Evolutionary conservation across 37 sponge, comb jelly and placozoan genomes (phyloP), one percentile per base, ranked within the genome.

Genomic region (Ianthella basta): DNA sequence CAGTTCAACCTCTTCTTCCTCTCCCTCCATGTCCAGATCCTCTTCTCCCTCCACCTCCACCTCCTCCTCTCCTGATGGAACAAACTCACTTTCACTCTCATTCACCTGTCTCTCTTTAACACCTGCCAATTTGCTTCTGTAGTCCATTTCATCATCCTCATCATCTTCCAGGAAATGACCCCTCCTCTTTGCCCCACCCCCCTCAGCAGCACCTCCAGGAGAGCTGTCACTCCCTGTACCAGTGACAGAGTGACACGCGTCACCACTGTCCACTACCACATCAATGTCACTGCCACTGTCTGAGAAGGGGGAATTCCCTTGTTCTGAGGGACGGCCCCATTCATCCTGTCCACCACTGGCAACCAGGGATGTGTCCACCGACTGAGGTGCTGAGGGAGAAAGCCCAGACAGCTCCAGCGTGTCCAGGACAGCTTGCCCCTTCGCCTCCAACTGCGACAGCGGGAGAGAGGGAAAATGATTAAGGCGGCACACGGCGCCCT

Each of bases 81-180:
- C 86, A 33, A 80, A 89, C 27, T 85, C 90, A 85, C 82, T 89
- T 55, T 69, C 75, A 55, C 82, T 87, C 4, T 57, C 70, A 32
- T 40, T 80, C 4, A 55, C 33, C 5, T 39, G 64, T 27, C 4
- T 61, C 12, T 24, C 78, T 41, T 21, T 36, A 3, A 24, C 37
- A 0, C 0, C 21, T 25, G 18, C 53, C 1, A 30, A 39, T 44
- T 16, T 44, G 40, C 21, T 23, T 5, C 15, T 41, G 24, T 41
- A 20, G 24, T 75, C 25, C 29, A 21, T 8, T 20, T 41, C 78
- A 75, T 35, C 34, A 6, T 69, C 34, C 1, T n/a, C 29, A 69
- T 44, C 50, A 44, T 44, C 50, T 3, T 44, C 50, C 50, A 44
- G 8, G 50, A 44, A 44, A 44, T 44, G 50, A 44, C 6, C 50